Evolutionary conservation across 1,140 invertebrate species (phyloP).

Genomic region (Trigoniulus corallinus): DNA sequence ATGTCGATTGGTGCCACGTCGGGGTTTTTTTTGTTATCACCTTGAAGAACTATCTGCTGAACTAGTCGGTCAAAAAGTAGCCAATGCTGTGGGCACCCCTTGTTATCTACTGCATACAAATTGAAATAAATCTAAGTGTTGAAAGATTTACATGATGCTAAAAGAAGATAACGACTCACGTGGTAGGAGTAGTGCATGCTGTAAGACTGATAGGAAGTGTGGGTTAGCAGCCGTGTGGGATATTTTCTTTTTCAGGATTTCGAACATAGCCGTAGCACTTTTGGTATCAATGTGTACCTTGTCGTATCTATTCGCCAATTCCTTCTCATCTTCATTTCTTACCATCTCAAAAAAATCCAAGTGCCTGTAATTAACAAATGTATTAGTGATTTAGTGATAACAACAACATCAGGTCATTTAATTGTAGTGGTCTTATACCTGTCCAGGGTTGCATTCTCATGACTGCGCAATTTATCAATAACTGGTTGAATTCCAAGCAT

Average conservation of each 20-base stretch:
- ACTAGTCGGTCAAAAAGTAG: conserved; percentile 80
- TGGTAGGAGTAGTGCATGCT: conserved; percentile 79
- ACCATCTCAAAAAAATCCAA: conserved; percentile 98
- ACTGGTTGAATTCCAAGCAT: conserved; percentile 94
- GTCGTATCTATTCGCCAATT: conserved; percentile 77
- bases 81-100: conserved; percentile 78
- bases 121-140: conserved; percentile 13
- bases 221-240: conserved; percentile 84
- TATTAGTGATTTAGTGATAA: not conserved
- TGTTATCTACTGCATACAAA: conserved; percentile 45
- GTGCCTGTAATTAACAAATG: conserved; percentile 33
- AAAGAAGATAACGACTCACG: conserved; percentile 39
- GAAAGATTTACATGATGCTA: no score
- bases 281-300: conserved; percentile 82
- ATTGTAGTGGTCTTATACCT: conserved; percentile 29
- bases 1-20: conserved; percentile 72
- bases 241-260: conserved; percentile 72
- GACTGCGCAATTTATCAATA: conserved; percentile 76
- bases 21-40: conserved; percentile 51
- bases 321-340: conserved; percentile 87
- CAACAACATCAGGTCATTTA: not conserved
- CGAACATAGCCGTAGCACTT: conserved; percentile 85
- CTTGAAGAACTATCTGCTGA: conserved; percentile 89
- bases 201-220: conserved; percentile 75
- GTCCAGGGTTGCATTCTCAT: conserved; percentile 86